phyloP scores from a whole-genome alignment of 2,888 invertebrate species.

The Stenurella melanura region DNA sequence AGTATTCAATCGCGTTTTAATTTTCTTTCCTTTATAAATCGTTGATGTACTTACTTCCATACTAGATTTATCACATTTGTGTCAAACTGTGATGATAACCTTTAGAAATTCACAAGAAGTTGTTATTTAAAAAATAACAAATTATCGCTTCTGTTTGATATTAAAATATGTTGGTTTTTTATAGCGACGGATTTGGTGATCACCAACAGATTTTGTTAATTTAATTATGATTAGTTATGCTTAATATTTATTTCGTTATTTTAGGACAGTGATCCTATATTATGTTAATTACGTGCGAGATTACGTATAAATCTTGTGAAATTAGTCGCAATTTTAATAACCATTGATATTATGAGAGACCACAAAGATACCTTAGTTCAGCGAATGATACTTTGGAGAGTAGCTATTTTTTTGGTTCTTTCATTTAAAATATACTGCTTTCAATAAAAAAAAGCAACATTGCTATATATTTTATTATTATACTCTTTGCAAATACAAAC shows the following conservation, averaged over 20 bases:
- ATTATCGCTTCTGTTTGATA: constrained; percentile 13
- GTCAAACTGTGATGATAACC: constrained; percentile 52
- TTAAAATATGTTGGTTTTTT: constrained; percentile 19
- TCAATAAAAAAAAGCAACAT: no score
- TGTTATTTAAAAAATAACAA: constrained; percentile 46
- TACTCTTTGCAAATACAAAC: no score
- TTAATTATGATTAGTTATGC: neutral
- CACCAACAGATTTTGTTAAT: neutral
- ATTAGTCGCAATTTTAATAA: no score
- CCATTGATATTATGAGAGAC: no score
- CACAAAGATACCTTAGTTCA: no score
- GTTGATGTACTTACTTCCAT: constrained; percentile 22
- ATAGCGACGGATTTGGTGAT: neutral
- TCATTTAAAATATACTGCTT: no score
- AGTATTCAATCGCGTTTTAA: constrained; percentile 16
- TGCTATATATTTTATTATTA: no score
- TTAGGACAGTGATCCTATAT: neutral
- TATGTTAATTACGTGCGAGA: constrained; percentile 3
- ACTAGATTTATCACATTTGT: constrained; percentile 32
- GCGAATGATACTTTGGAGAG: no score
- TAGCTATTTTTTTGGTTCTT: no score
- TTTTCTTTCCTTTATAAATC: constrained; percentile 13
- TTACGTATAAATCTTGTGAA: no score
- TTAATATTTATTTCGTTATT: neutral
- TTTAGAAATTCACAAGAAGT: constrained; percentile 42